These are phyloP conservation scores for Chouioia cunea DNA, from an alignment of 2,888 invertebrate species.

Conservation along the genomic window DNA sequence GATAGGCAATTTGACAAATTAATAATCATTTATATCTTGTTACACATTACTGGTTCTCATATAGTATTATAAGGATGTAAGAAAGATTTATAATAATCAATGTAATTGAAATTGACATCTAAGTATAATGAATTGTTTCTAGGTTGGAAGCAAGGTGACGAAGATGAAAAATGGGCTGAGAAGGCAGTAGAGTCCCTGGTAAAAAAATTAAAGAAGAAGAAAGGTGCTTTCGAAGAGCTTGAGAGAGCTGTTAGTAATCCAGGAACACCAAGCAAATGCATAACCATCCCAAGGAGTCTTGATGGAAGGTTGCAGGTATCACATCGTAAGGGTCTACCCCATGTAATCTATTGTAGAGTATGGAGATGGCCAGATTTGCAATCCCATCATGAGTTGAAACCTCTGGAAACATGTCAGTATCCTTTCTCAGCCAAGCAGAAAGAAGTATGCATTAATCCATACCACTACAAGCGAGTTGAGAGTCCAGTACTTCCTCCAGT, in stretches of 20 bases:
- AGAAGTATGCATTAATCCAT: constrained; percentile 52
- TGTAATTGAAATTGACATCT: background rate
- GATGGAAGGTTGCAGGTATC: constrained; percentile 73
- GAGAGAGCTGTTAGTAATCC: constrained; percentile 74
- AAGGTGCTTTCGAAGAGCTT: constrained; percentile 89
- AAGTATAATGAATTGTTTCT: constrained; percentile 13
- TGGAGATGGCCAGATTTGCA: constrained; percentile 59
- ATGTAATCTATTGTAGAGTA: constrained; percentile 70
- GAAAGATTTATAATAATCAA: background rate
- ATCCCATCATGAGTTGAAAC: constrained; percentile 49
- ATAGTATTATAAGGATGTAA: no score
- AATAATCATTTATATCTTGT: no score
- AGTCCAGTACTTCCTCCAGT: constrained; percentile 75
- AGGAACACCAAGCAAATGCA: constrained; percentile 73
- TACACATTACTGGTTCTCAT: no score
- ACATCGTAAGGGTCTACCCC: constrained; percentile 75
- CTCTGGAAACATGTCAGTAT: constrained; percentile 46
- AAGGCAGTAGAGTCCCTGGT: constrained; percentile 97
- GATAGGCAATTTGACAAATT: no score
- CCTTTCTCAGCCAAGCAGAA: constrained; percentile 47
- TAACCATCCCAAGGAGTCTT: constrained; percentile 74
- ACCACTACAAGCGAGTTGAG: constrained; percentile 50
- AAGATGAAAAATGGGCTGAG: constrained; percentile 92
- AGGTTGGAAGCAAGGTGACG: constrained; percentile 76
- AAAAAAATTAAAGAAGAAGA: constrained; percentile 93